phyloP scores from a whole-genome alignment of 2,888 invertebrate genomes.

The Sicus ferrugineus region DNA sequence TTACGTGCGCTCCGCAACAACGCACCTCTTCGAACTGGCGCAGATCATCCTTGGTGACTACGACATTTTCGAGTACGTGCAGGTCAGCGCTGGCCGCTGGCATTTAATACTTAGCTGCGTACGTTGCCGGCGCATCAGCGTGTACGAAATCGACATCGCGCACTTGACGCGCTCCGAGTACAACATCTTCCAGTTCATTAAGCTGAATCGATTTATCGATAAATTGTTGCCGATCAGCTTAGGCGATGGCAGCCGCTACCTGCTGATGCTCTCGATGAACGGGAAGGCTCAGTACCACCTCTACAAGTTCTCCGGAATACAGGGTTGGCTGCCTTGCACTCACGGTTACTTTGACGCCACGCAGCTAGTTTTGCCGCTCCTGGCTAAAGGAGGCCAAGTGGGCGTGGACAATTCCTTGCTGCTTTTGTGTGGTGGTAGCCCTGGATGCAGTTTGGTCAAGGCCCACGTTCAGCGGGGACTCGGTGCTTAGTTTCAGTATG shows the following conservation, averaged over 20 bases:
- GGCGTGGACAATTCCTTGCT: slow-evolving; percentile 35
- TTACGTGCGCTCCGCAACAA: slow-evolving; percentile 43
- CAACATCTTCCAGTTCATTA: slow-evolving; percentile 51
- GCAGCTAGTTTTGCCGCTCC: slow-evolving; percentile 51
- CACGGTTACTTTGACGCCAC: slow-evolving; percentile 53
- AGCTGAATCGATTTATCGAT: slow-evolving; percentile 50
- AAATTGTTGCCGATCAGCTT: slow-evolving; percentile 50
- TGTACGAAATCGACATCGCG: slow-evolving; percentile 40
- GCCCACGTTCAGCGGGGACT: slow-evolving; percentile 39
- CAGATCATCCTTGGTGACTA: slow-evolving; percentile 57
- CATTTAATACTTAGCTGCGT: slow-evolving; percentile 55
- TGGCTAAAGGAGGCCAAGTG: slow-evolving; percentile 22
- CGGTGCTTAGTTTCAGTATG: neutral
- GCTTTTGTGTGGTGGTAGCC: slow-evolving; percentile 48
- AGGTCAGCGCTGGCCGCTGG: slow-evolving; percentile 36
- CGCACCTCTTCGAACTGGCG: slow-evolving; percentile 47
- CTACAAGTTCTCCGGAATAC: slow-evolving; percentile 51
- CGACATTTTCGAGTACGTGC: slow-evolving; percentile 51
- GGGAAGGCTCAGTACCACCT: slow-evolving; percentile 52
- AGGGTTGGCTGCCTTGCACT: slow-evolving; percentile 54
- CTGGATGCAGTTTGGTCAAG: slow-evolving; percentile 47
- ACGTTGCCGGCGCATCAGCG: slow-evolving; percentile 51
- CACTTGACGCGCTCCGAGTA: slow-evolving; percentile 37
- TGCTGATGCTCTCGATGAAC: slow-evolving; percentile 50
- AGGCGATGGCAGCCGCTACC: slow-evolving; percentile 43